These are phyloP conservation scores for Aphelinus atriplicis DNA, from an alignment of 1,140 invertebrate species.

Conservation along the genomic window DNA sequence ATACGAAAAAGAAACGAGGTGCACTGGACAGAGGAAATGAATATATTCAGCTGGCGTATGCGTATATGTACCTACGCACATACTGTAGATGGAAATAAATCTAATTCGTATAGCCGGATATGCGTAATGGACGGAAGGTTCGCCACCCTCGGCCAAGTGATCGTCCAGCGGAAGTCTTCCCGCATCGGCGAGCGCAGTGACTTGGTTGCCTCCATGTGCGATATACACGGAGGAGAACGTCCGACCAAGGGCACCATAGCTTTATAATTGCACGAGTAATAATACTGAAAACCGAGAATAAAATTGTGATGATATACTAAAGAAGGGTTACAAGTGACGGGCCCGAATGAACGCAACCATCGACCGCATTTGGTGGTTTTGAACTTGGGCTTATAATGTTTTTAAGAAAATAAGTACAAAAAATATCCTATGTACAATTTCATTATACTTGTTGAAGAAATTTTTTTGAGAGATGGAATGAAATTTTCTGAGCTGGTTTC, in stretches of 20 bases:
- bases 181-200: neutral
- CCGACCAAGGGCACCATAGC: neutral
- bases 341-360: too few species aligned
- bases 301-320: too few species aligned
- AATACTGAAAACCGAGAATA: too few species aligned
- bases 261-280: neutral
- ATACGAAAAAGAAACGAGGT: neutral
- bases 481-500: too few species aligned
- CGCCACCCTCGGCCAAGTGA: conserved; percentile 27
- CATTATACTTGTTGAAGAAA: too few species aligned
- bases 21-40: conserved; percentile 30
- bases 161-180: conserved; percentile 26
- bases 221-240: neutral
- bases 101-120: conserved; percentile 39
- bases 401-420: too few species aligned
- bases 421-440: too few species aligned
- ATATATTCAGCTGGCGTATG: conserved; percentile 11
- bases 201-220: neutral
- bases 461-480: too few species aligned
- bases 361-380: too few species aligned
- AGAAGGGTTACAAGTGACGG: too few species aligned
- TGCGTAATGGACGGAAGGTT: conserved; percentile 39
- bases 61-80: neutral
- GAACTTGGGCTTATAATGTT: too few species aligned
- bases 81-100: conserved; percentile 38